Base-by-base conservation (phyloP, 2,113 vertebrate species). In the Romanogobio albipinnatus region DNA sequence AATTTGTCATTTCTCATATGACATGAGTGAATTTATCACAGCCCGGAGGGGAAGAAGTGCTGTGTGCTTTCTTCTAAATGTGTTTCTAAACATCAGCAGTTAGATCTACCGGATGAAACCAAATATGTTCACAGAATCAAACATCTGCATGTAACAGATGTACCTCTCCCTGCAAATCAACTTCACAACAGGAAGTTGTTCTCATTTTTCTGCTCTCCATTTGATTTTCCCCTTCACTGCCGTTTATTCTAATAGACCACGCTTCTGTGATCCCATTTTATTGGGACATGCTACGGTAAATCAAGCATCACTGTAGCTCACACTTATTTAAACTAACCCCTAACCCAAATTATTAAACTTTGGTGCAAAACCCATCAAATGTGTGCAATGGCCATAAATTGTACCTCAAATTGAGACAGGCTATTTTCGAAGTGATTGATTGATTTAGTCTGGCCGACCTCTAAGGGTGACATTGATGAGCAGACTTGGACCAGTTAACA, bases 51-150 rank as follows among this genome's bases (percentile, higher is more conserved):
- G 83, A 29, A 45, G 51, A 56, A 75, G 76, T 14, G 19, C 80
- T 83, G 70, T 26, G 2, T 82, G 73, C 91, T 88, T 89, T 87
- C 86, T 90, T 89, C 88, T 87, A 88, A 89, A 88, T 81, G 66
- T 84, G 86, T 89, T 90, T 89, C 90, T 93, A 91, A 92, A 91
- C 92, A 90, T 84, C 85, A 90, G 87, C 89, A 82, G 87, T 85
- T 81, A 84, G 84, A 90, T 88, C 90, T 81, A 86, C 68, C 24
- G 64, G 62, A 81, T 71, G 64, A 81, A 84, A 82, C 88, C 78
- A 71, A 91, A 91, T 90, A 74, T 70, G 39, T 86, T 89, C 83
- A 76, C 53, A 76, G 51, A 84, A 45, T 79, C 82, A 88, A 85
- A 88, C 91, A 93, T 91, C 91, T 92, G 90, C 76, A 82, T 43